Base-by-base conservation (phyloP, 2,888 invertebrate species). In the Protophormia terraenovae region DNA sequence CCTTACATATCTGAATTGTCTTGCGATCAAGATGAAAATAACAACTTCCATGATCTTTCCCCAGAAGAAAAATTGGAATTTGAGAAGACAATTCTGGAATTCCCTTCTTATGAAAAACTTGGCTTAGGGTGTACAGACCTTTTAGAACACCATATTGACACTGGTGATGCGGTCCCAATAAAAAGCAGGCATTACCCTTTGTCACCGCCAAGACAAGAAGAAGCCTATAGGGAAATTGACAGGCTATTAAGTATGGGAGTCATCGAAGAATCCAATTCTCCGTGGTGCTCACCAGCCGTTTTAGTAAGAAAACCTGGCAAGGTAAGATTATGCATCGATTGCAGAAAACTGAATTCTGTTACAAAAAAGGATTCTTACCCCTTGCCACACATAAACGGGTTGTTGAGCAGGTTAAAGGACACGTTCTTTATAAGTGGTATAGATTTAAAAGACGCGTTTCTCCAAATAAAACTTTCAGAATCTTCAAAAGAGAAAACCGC, bases 201-300 rank as follows among this genome's bases (percentile, higher is more conserved):
- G 14, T 41, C 41, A 41, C 41, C n/a, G 1, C 41, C 41, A 3
- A 29, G 67, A 32, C 67, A 67, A 12, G 50, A 41, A 8, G 67
- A 67, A 32, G 67, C 50, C 2, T 67, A 67, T 29, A 16, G 29
- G 29, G 67, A 67, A 32, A 47, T 50, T 2, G 67, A 67, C 3
- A 29, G 67, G 8, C n/a, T 67, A 1, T 7, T 69, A 4, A 12
- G 19, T 1, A 16, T 69, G 32, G 50, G 69, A 1, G 53, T 69
- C 5, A 53, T 69, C 2, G 69, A 69, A 35, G 69, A 69, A 35
- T 53, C 69, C 35, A 69, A 69, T 14, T 69, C 69, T 12, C 69
- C 69, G 19, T 69, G 69, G 69, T 69, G 69, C 7, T n/a, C n/a
- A n/a, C n/a, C n/a, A n/a, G n/a, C n/a, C n/a, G n/a, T n/a, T n/a